Conservation (phyloP, 2,797 vertebrate species). For the Hydrocynus forskahlii region DNA sequence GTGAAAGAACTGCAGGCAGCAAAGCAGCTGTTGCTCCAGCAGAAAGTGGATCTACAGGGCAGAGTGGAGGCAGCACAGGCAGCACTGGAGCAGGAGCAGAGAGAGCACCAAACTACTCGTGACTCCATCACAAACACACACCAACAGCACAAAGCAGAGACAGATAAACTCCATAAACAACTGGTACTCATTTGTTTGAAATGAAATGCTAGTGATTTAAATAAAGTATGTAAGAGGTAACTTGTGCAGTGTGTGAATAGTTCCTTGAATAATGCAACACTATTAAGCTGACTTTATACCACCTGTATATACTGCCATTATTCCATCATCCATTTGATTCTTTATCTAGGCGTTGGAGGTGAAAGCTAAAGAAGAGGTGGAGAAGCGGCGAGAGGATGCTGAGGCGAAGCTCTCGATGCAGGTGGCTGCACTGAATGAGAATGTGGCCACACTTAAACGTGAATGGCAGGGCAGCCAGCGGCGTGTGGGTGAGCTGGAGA, state of each 20-base stretch:
- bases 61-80: slow-evolving; percentile 80
- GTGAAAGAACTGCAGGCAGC: slow-evolving; percentile 87
- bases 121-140: slow-evolving; percentile 82
- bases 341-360: slow-evolving; percentile 81
- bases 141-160: slow-evolving; percentile 82
- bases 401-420: slow-evolving; percentile 87
- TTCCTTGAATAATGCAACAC: background rate
- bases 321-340: background rate
- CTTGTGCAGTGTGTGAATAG: background rate
- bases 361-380: slow-evolving; percentile 84
- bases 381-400: slow-evolving; percentile 85
- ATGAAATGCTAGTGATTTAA: background rate
- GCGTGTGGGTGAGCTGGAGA: slow-evolving; percentile 91
- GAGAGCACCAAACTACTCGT: slow-evolving; percentile 80
- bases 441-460: slow-evolving; percentile 93
- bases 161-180: slow-evolving; percentile 80
- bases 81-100: slow-evolving; percentile 84
- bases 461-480: slow-evolving; percentile 95
- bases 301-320: background rate
- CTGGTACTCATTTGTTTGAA: slow-evolving; percentile 76
- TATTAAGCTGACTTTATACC: background rate
- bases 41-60: slow-evolving; percentile 92
- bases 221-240: background rate
- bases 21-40: slow-evolving; percentile 93
- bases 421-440: slow-evolving; percentile 93